Percentiles rank a stretch among this genome's conserved stretches.
Evolutionary conservation across 2,888 invertebrate genomes (phyloP).

Genomic region (Podotricha telesiphe): DNA sequence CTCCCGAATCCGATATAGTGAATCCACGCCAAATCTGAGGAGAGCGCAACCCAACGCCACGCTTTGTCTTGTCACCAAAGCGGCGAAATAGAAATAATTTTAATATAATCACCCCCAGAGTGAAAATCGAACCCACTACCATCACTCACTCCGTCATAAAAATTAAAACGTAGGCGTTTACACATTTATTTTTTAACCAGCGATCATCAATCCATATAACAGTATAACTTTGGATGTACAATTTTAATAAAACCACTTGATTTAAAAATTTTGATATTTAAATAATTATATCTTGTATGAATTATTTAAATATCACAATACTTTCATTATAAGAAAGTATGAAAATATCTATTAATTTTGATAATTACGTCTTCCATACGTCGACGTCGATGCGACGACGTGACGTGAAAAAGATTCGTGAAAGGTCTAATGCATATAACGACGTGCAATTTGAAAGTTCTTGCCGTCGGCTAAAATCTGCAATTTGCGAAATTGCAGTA

Average conservation of each 20-base stretch:
- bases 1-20: too few relatives aligned
- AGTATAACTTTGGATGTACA: too few relatives aligned
- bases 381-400: slow-evolving; percentile 49
- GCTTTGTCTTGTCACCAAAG: too few relatives aligned
- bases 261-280: not conserved
- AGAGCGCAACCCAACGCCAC: too few relatives aligned
- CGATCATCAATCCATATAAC: not conserved
- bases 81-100: too few relatives aligned
- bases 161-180: too few relatives aligned
- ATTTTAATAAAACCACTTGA: not conserved
- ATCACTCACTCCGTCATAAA: too few relatives aligned
- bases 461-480: slow-evolving; percentile 73
- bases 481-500: slow-evolving; percentile 78
- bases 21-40: too few relatives aligned
- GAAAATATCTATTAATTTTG: slow-evolving; percentile 39
- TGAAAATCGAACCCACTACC: too few relatives aligned
- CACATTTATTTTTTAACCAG: too few relatives aligned
- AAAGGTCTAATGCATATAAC: slow-evolving; percentile 68
- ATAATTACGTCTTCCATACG: slow-evolving; percentile 47
- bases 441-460: slow-evolving; percentile 72
- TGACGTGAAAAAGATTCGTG: slow-evolving; percentile 50
- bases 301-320: not conserved
- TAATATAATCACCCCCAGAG: too few relatives aligned
- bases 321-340: slow-evolving; percentile 20
- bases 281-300: slow-evolving; percentile 10